Evolutionary conservation across 2,797 vertebrate species (phyloP).

Genomic region (Cuculus canorus): DNA sequence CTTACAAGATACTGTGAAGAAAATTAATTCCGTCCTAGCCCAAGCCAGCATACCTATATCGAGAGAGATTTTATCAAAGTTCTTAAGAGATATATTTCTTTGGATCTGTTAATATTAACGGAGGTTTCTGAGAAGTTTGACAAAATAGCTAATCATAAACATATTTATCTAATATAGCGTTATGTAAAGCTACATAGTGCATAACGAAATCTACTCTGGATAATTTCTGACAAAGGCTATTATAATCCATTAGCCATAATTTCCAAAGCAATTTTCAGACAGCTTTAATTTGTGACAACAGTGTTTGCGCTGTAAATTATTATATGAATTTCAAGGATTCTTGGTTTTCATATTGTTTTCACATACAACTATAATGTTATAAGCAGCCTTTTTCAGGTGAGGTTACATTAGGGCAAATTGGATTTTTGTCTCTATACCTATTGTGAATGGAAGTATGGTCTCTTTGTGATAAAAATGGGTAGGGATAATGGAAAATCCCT

Average conservation of each 20-base stretch:
- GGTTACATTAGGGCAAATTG: background rate
- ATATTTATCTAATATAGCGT: background rate
- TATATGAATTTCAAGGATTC: background rate
- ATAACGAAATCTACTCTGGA: background rate
- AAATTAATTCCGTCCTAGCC: background rate
- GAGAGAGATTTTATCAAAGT: background rate
- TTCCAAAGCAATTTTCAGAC: background rate
- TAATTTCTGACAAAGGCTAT: slow-evolving; percentile 12
- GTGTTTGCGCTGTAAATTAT: background rate
- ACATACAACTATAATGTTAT: background rate
- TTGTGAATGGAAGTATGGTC: background rate
- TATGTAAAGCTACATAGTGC: background rate
- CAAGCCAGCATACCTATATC: background rate
- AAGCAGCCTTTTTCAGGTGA: background rate
- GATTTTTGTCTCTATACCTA: background rate
- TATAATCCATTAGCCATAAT: slow-evolving; percentile 4
- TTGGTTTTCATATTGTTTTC: background rate
- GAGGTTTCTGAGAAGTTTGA: background rate
- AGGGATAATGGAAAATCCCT: slow-evolving; percentile 31
- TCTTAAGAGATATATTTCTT: background rate
- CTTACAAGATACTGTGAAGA: rapidly evolving
- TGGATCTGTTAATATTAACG: background rate
- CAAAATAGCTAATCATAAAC: background rate
- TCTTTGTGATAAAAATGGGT: slow-evolving; percentile 36
- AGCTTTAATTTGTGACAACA: background rate